Conservation (phyloP, 2,888 invertebrate genomes). For the Acanthosepion pharaonis region DNA sequence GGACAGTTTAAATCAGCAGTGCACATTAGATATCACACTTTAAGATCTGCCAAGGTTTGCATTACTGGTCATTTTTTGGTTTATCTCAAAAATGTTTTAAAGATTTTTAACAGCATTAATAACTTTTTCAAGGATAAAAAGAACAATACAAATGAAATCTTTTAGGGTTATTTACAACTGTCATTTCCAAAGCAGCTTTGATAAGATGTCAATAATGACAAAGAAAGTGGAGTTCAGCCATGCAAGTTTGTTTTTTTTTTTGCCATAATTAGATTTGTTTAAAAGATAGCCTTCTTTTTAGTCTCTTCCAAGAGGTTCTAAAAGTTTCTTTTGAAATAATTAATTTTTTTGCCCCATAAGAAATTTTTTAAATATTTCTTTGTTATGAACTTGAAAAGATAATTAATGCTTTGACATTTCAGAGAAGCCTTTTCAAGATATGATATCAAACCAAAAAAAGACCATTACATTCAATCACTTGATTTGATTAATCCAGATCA, state of each 20-base stretch:
- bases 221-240: too few relatives aligned
- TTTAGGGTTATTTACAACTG: neutral
- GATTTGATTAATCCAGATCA: neutral
- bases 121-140: neutral
- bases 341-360: too few relatives aligned
- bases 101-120: neutral
- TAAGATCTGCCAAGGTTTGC: neutral
- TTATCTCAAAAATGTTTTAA: neutral
- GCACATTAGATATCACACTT: neutral
- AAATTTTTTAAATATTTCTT: too few relatives aligned
- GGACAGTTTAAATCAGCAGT: neutral
- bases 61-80: neutral
- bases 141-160: neutral
- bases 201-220: too few relatives aligned
- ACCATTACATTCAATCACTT: conserved; percentile 33
- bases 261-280: too few relatives aligned
- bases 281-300: too few relatives aligned
- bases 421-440: neutral
- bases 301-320: too few relatives aligned
- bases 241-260: too few relatives aligned
- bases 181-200: neutral
- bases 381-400: neutral
- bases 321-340: too few relatives aligned
- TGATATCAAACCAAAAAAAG: neutral
- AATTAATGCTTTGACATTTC: neutral